Evolutionary conservation across 1,140 invertebrate species (phyloP).

Genomic region (Eumaeus atala): DNA sequence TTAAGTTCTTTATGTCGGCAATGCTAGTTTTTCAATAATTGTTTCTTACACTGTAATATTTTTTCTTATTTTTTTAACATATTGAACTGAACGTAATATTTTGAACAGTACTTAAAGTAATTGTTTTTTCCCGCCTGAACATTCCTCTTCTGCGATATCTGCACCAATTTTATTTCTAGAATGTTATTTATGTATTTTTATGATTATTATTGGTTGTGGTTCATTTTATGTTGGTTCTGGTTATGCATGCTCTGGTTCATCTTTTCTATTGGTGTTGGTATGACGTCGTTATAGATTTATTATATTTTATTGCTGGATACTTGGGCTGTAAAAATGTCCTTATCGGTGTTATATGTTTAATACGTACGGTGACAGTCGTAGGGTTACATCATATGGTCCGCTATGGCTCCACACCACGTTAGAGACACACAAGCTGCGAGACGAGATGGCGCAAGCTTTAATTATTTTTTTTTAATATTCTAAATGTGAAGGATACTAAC

Average conservation of each 20-base stretch:
- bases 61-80: too few species aligned
- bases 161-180: conserved; percentile 46
- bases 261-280: conserved; percentile 57
- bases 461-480: too few species aligned
- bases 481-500: too few species aligned
- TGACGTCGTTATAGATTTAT: conserved; percentile 49
- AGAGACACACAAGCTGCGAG: too few species aligned
- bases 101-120: not conserved
- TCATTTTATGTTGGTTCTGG: conserved; percentile 34
- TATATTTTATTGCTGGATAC: conserved; percentile 3
- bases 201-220: conserved; percentile 37
- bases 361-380: too few species aligned
- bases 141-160: conserved; percentile 33
- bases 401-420: too few species aligned
- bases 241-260: conserved; percentile 38
- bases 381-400: too few species aligned
- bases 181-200: conserved; percentile 31
- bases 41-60: too few species aligned
- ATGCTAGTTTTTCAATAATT: too few species aligned
- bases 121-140: conserved; percentile 15
- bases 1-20: too few species aligned
- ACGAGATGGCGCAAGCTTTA: too few species aligned
- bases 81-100: not conserved
- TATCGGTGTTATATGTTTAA: not conserved
- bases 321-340: conserved; percentile 5